phyloP scores from a whole-genome alignment of 1,140 invertebrate genomes.

The Bemisia tabaci region DNA sequence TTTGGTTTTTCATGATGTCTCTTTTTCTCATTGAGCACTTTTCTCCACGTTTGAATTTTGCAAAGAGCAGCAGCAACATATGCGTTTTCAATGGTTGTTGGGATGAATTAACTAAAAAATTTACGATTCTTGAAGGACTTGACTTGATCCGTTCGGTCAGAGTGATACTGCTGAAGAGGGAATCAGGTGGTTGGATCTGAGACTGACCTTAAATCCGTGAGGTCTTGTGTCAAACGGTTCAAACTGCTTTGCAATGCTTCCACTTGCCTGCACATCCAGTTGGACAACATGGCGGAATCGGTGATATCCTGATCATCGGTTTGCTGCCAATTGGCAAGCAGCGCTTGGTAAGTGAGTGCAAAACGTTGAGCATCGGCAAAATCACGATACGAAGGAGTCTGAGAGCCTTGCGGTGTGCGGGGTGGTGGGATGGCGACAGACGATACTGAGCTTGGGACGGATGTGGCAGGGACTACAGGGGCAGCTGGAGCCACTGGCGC shows the following conservation, averaged over 20 bases:
- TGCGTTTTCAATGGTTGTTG: no score
- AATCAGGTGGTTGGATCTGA: no score
- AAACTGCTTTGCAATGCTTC: neutral
- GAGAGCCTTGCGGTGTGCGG: neutral
- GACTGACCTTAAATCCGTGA: neutral
- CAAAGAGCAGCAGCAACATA: no score
- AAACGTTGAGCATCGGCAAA: neutral
- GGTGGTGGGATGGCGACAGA: neutral
- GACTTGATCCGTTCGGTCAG: no score
- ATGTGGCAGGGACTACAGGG: neutral
- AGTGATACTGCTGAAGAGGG: no score
- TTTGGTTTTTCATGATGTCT: no score
- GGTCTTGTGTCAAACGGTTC: neutral
- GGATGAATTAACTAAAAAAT: no score
- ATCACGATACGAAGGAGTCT: neutral
- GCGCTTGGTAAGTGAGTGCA: neutral
- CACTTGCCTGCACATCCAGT: neutral
- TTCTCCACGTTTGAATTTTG: no score
- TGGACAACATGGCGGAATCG: neutral
- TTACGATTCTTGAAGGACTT: no score
- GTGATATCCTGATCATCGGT: neutral
- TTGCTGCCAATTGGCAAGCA: neutral
- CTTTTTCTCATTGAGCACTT: no score
- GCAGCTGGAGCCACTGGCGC: neutral
- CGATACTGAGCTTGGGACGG: neutral